Evolutionary conservation across 2,888 invertebrate species (phyloP).

Genomic region (Erebia palarica): DNA sequence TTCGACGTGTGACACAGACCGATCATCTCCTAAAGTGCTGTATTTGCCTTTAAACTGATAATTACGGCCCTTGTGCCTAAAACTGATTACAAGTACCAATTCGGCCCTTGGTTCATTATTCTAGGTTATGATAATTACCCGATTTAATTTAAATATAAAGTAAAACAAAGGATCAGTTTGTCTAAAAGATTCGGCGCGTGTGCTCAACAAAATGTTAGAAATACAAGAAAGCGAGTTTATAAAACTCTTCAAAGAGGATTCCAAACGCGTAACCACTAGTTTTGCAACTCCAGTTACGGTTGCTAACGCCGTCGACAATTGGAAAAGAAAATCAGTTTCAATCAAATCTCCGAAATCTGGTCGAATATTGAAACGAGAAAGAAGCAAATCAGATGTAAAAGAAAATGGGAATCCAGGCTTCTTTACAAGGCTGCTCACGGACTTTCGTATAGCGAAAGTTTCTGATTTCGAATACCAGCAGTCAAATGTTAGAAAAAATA

Average conservation of each 20-base stretch:
- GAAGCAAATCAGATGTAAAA: slow-evolving; percentile 34
- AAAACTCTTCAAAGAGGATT: slow-evolving; percentile 60
- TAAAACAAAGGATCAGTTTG: slow-evolving; percentile 35
- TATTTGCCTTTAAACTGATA: slow-evolving; percentile 40
- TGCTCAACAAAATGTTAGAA: slow-evolving; percentile 57
- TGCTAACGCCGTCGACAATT: slow-evolving; percentile 51
- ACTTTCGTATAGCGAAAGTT: slow-evolving; percentile 64
- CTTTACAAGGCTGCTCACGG: slow-evolving; percentile 61
- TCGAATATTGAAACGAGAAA: slow-evolving; percentile 50
- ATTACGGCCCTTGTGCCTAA: slow-evolving; percentile 42
- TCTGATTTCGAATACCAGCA: slow-evolving; percentile 65
- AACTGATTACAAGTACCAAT: slow-evolving; percentile 28
- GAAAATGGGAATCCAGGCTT: slow-evolving; percentile 48
- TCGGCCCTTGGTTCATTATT: slow-evolving; percentile 43
- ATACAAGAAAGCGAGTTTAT: slow-evolving; percentile 56
- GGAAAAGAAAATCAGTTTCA: slow-evolving; percentile 66
- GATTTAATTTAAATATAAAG: slow-evolving; percentile 21
- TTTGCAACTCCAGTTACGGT: slow-evolving; percentile 51
- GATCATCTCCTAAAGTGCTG: slow-evolving; percentile 18
- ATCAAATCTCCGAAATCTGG: slow-evolving; percentile 70
- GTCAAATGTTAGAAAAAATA: slow-evolving; percentile 58
- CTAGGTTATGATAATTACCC: slow-evolving; percentile 35
- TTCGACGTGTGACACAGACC: slow-evolving; percentile 1
- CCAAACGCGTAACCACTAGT: slow-evolving; percentile 56
- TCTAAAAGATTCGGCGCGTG: slow-evolving; percentile 22